Base-by-base conservation (phyloP, 1,140 invertebrate species). In the Idris sp. region DNA sequence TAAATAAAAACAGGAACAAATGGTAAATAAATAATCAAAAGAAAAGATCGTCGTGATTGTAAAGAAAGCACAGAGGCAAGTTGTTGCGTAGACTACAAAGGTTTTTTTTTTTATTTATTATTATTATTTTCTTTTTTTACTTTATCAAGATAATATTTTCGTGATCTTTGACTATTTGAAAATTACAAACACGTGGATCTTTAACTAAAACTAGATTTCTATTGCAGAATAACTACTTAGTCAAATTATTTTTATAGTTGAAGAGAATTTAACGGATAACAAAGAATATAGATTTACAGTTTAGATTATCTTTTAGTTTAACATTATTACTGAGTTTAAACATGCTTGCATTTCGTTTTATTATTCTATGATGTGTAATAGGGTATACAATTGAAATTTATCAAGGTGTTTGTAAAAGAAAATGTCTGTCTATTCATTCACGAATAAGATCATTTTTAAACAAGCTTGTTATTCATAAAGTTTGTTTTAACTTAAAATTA, bases 51-150 rank as follows among this genome's bases (percentile, higher is more conserved):
- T 46, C 19, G 18, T 22, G 18, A 43, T 15, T 31, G 33, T 62
- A 35, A 54, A 54, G n/a, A 22, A 69, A 69, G 65, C 65, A 68
- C 25, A 69, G 64, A 44, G 11, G 10, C 14, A 69, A 54, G 18
- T 38, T 51, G 53, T 38, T 51, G 51, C 49, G 43, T 68, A 56
- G 26, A 10, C 43, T 58, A 68, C 41, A 58, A 40, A 58, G 43
- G n/a, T n/a, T n/a, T n/a, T n/a, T n/a, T n/a, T n/a, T n/a, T n/a
- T n/a, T n/a, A n/a, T n/a, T n/a, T n/a, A n/a, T n/a, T n/a, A n/a
- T n/a, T n/a, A n/a, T n/a, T n/a, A n/a, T n/a, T n/a, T n/a, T 40
- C 51, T 46, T 22, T 26, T 0, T 65, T 65, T 30, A 64, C 28
- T 41, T 22, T 22, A 10, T 15, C 31, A 54, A 26, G 10, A 31